These are phyloP conservation scores for Dilophus febrilis DNA, from an alignment of 2,888 invertebrate genomes.

Conservation along the genomic window DNA sequence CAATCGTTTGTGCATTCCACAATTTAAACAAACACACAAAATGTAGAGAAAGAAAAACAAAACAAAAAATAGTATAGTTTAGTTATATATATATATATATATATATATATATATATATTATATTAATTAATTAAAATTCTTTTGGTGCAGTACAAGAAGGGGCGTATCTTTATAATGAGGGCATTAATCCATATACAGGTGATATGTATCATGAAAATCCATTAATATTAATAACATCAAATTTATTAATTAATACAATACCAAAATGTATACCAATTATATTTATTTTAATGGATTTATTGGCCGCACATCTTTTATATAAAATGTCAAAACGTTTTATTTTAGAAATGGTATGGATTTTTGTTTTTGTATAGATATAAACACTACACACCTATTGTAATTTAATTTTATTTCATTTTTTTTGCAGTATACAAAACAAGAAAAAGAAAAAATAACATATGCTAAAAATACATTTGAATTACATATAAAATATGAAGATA, in stretches of 20 bases:
- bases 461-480: slow-evolving; percentile 43
- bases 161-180: slow-evolving; percentile 54
- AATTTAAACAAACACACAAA: too few species aligned
- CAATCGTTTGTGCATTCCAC: too few species aligned
- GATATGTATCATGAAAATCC: slow-evolving; percentile 89
- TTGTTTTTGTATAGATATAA: slow-evolving; percentile 16
- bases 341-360: slow-evolving; percentile 24
- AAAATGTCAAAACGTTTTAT: slow-evolving; percentile 53
- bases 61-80: too few species aligned
- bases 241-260: slow-evolving; percentile 38
- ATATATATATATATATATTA: too few species aligned
- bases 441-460: slow-evolving; percentile 32
- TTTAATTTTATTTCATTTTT: neutral
- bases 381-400: neutral
- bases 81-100: too few species aligned
- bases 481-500: slow-evolving; percentile 25
- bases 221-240: slow-evolving; percentile 47
- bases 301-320: slow-evolving; percentile 57
- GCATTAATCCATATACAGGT: slow-evolving; percentile 75
- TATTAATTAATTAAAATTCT: too few species aligned
- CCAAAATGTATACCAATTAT: slow-evolving; percentile 38
- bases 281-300: slow-evolving; percentile 58
- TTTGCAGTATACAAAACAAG: slow-evolving; percentile 36
- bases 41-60: too few species aligned
- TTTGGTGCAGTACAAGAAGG: slow-evolving; percentile 90